A percentile compares a stretch with the other conserved stretches of the same genome.
Evolutionary conservation across 2,888 invertebrate genomes (phyloP).

Genomic region (Chironomus tentans): DNA sequence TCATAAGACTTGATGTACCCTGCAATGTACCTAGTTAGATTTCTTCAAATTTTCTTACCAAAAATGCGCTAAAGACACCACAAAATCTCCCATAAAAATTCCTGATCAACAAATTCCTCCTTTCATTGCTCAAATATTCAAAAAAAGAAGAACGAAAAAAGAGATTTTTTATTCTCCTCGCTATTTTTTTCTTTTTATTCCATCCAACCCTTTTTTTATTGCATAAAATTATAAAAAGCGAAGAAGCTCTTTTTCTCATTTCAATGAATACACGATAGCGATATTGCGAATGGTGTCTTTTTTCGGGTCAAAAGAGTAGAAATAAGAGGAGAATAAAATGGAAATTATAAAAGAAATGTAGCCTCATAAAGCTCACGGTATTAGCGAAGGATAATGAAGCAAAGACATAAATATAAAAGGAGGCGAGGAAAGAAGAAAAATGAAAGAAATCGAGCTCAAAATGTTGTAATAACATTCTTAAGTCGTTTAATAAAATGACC

Average conservation of each 20-base stretch:
- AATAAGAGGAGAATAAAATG: neutral
- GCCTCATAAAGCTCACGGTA: conserved; percentile 14
- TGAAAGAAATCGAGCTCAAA: neutral
- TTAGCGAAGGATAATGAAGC: conserved; percentile 25
- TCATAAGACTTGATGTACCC: no score
- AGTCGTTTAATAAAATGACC: conserved; percentile 34
- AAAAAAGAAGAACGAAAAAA: no score
- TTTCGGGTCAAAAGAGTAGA: conserved; percentile 17
- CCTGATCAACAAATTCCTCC: no score
- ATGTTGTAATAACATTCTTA: conserved; percentile 30
- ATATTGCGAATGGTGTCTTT: neutral
- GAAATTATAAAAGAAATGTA: conserved; percentile 1
- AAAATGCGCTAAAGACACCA: no score
- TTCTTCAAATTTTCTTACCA: no score
- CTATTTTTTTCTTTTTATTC: conserved; percentile 2
- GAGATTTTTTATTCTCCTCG: neutral
- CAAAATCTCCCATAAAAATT: no score
- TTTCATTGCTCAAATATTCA: no score
- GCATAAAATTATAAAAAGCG: conserved; percentile 25
- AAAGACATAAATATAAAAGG: conserved; percentile 18
- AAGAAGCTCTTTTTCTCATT: conserved; percentile 2
- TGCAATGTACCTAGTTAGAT: no score
- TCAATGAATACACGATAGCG: neutral
- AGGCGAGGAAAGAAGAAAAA: neutral
- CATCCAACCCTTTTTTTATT: conserved; percentile 25